Conservation (phyloP, 2,888 invertebrate genomes). For the Nephrotoma appendiculata region DNA sequence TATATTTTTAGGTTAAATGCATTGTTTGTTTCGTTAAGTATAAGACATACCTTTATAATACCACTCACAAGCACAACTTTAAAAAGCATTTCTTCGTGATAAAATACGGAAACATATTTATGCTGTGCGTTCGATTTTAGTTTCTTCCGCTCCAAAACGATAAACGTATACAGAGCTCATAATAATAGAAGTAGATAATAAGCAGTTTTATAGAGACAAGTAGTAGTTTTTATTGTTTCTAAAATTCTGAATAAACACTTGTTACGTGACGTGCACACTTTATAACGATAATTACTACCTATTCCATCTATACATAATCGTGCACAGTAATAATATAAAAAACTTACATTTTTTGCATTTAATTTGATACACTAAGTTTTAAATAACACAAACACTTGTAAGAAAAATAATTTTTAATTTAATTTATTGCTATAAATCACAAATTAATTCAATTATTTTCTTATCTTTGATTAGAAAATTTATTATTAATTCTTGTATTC, state of each 20-base stretch:
- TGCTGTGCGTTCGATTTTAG: not conserved
- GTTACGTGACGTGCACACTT: not conserved
- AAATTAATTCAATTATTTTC: not conserved
- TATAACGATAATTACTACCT: not conserved
- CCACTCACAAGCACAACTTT: not conserved
- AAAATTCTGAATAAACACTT: not conserved
- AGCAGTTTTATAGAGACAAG: not conserved
- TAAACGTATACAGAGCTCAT: not conserved
- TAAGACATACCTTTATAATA: not conserved
- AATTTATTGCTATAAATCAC: not conserved
- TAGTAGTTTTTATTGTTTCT: not conserved
- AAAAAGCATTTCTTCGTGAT: not conserved
- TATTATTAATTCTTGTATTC: not conserved
- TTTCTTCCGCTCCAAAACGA: not conserved
- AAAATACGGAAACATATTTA: not conserved
- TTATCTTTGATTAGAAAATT: not conserved
- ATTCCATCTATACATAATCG: not conserved
- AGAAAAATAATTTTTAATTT: not conserved
- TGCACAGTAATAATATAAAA: not conserved
- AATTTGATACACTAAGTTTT: not conserved
- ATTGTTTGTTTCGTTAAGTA: not conserved
- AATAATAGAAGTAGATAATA: not conserved
- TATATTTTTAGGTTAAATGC: not conserved
- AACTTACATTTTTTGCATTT: not conserved
- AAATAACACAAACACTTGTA: not conserved